Evolutionary conservation across 2,888 invertebrate genomes (phyloP).

Genomic region (Erannis defoliaria): DNA sequence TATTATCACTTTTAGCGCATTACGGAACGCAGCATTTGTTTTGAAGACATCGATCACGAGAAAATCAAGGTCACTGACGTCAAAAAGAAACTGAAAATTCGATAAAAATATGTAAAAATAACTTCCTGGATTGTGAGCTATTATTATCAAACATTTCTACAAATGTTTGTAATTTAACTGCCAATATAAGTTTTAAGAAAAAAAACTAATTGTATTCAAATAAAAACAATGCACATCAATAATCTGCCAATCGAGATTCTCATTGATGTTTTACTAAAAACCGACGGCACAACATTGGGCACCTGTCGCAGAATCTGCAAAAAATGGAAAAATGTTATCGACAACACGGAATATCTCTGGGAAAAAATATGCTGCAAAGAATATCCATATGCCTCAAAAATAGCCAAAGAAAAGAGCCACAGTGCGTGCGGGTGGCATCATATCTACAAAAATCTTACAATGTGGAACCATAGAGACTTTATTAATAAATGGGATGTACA

Average conservation of each 20-base stretch:
- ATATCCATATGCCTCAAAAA: constrained; percentile 62
- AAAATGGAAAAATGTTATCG: constrained; percentile 67
- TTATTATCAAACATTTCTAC: neutral
- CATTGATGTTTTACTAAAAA: constrained; percentile 64
- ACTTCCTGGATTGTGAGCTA: neutral
- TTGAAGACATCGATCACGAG: constrained; percentile 20
- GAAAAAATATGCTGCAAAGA: constrained; percentile 65
- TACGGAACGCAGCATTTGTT: too few species aligned
- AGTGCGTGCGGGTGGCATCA: constrained; percentile 68
- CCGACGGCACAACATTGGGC: constrained; percentile 66
- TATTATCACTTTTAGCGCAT: too few species aligned
- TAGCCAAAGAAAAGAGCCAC: constrained; percentile 70
- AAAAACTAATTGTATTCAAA: neutral
- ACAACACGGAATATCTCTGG: constrained; percentile 67
- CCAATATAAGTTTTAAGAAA: neutral
- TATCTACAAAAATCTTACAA: constrained; percentile 69
- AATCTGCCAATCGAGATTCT: constrained; percentile 71
- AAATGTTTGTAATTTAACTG: neutral
- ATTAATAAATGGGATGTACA: constrained; percentile 54
- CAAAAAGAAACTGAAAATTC: neutral
- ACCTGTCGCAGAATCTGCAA: constrained; percentile 69
- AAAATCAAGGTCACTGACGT: constrained; percentile 5
- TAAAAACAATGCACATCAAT: constrained; percentile 45
- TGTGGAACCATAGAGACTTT: constrained; percentile 59
- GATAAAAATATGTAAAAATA: neutral